Percentiles rank a stretch among this genome's conserved stretches.
phyloP scores from a whole-genome alignment of 2,888 invertebrate species.

The Notodonta ziczac region DNA sequence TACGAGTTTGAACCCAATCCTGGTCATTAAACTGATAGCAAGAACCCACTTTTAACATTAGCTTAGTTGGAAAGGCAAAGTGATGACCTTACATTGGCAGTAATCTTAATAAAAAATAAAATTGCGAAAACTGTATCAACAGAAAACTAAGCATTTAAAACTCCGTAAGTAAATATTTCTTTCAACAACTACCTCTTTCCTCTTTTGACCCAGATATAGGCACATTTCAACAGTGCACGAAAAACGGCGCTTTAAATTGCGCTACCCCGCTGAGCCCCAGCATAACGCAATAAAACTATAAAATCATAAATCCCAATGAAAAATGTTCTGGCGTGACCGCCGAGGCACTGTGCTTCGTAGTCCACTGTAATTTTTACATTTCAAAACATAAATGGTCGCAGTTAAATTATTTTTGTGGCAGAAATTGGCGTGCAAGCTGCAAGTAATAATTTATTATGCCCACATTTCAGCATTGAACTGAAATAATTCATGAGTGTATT shows the following conservation, averaged over 20 bases:
- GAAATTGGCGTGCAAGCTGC: neutral
- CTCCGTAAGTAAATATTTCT: no score
- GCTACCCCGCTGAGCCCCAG: constrained; percentile 39
- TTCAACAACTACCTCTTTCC: constrained; percentile 3
- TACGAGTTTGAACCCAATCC: no score
- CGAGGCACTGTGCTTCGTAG: constrained; percentile 24
- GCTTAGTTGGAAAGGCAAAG: no score
- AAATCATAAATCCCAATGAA: constrained; percentile 67
- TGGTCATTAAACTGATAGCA: no score
- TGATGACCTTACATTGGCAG: no score
- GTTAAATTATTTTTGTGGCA: neutral
- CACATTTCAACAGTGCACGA: constrained; percentile 27
- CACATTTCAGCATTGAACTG: neutral
- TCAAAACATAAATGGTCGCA: constrained; percentile 4
- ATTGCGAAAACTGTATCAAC: no score
- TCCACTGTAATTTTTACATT: constrained; percentile 11
- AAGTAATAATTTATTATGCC: neutral
- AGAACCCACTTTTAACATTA: no score
- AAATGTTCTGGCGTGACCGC: constrained; percentile 56
- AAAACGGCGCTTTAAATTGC: constrained; percentile 34
- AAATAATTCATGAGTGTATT: neutral
- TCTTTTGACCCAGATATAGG: constrained; percentile 33
- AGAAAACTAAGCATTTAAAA: no score
- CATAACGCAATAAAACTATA: constrained; percentile 63
- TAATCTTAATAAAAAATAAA: no score